Evolutionary conservation across 2,888 invertebrate species (phyloP), one percentile per base, ranked within the genome.

Genomic region (Fragum sueziense): DNA sequence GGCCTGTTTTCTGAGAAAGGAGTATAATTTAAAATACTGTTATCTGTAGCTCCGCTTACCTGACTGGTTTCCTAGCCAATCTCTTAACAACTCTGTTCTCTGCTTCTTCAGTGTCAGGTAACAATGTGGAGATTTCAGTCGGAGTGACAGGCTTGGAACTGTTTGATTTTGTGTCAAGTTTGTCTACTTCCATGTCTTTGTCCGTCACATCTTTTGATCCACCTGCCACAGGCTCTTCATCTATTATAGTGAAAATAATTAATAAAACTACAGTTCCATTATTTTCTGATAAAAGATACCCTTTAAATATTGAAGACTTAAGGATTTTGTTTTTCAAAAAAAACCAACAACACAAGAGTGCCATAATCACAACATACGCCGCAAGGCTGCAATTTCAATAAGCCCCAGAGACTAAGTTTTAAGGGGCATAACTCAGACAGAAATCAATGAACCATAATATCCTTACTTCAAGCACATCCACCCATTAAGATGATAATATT

Each of bases 121-220:
- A 82, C 41, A 92, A 87, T 27, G 90, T 90, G 31, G 91, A 92
- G 65, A 90, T 89, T 77, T 92, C 92, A 74, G 90, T 91, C 17
- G 91, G 91, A 22, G 90, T 90, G 69, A 81, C 85, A 29, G 89
- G 88, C 82, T 92, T 92, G 29, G 90, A 91, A 74, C 89, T 90
- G 52, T 87, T 87, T 2, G 89, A 86, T 47, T 84, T 83, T 25
- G 78, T 75, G 25, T 85, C 87, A 25, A 65, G 79, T 14, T 86
- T 83, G n/a, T 86, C 85, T 14, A 25, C 41, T 14, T 37, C 22
- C 25, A 34, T 17, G 9, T 41, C 41, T 37, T 34, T 41, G 27
- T 37, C 27, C 37, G 4, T 11, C 2, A 25, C 41, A 65, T 65
- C 65, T 65, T 65, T 41, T 34, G 41, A 65, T 65, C 41, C 65